Evolutionary conservation across 2,797 vertebrate genomes (phyloP), one percentile per base, ranked within the genome.

Genomic region (Channa striata): DNA sequence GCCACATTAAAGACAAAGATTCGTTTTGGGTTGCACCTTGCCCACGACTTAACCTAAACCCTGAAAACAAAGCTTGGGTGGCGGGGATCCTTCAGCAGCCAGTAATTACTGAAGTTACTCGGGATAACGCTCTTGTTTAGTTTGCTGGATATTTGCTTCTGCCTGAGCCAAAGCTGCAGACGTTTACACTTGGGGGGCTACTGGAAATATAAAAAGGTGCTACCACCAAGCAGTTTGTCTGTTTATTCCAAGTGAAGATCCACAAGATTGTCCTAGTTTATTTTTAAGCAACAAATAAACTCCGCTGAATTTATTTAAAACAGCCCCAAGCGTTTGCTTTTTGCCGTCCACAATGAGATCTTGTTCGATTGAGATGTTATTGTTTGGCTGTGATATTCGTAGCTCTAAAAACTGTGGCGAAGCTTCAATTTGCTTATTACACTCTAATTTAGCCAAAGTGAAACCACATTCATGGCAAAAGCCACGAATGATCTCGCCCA

Each of bases 41-140:
- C 53, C 74, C 48, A 68, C 39, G 40, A 64, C 67, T 82, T 50
- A 52, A 79, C 63, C 71, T 75, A 62, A 69, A 63, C 66, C 68
- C 57, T 13, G n/a, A n/a, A n/a, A n/a, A 60, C 72, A 70, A 48
- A 48, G 69, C 76, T 82, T 74, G 83, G 87, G 78, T 83, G 77
- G 87, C 63, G 63, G 58, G 44, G 77, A 87, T 91, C 88, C 68
- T 80, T 92, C 87, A 90, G 81, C 88, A 73, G 79, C 77, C 78
- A 36, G 74, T 86, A 83, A 91, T 91, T 88, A 89, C 68, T 53
- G 66, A 66, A 74, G 46, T 74, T 78, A 66, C 65, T 67, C 62
- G 49, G 80, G 76, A 74, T 74, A 68, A 69, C 68, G 59, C 66
- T 49, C 65, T 19, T 75, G 80, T 82, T 85, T 80, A 74, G 25